Evolutionary conservation across 35 echinoderm and acorn worm species (phyloP), one percentile per base, ranked within the genome.

Genomic region (Hemicentrotus pulcherrimus): DNA sequence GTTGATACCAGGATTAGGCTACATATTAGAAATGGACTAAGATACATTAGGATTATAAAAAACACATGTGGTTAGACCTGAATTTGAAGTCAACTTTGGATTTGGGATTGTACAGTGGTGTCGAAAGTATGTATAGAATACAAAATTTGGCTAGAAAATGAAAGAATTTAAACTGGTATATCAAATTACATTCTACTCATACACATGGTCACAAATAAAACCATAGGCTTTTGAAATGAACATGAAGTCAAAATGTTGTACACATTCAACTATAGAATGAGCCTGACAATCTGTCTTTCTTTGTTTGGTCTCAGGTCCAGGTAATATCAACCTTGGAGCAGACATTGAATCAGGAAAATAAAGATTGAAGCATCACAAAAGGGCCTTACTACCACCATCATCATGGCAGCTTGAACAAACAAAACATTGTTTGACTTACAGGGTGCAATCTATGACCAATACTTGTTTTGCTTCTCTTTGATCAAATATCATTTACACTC

Each of bases 261-360:
- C 35, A 41, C 35, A 41, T 41, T 41, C 35, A 41, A 41, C 31
- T 16, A 5, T 32, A 15, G 87, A 0, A 7, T 15, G 87, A 7
- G 5, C 10, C 31, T 90, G 9, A 31, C 32, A 33, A 41, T 5
- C 88, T 31, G 2, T 52, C 48, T 48, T 47, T 48, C 11, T 93
- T 93, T 50, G 16, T 16, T 58, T 93, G 5, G 10, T 58, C 3
- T 16, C 14, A 58, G 91, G 91, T 78, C 65, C 65, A 12, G 48
- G 91, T 32, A 90, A 33, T 16, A 46, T 93, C 7, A 93, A 93
- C 91, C 30, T 93, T 58, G 91, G 91, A 48, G 91, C 91, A 58
- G 91, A 93, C 46, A 93, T 93, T 50, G 91, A 93, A 58, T 32
- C 91, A 50, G 88, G 88, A 90, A 45, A 90, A 12, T 45, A 47